A percentile compares a stretch with the other conserved stretches of the same genome.
phyloP scores from a whole-genome alignment of 2,888 invertebrate species.

The Lycia hirtaria region DNA sequence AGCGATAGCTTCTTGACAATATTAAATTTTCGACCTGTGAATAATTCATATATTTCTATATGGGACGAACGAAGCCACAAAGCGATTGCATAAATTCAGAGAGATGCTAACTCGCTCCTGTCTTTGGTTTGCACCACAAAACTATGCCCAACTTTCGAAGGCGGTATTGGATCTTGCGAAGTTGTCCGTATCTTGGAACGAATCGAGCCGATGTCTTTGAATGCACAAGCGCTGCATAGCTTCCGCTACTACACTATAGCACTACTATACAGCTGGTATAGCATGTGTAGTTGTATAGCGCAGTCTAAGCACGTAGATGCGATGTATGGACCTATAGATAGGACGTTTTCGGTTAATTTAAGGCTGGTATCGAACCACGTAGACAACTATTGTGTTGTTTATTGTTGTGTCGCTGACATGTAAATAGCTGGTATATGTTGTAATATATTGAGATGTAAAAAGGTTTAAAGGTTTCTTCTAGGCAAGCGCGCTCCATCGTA shows the following conservation, averaged over 20 bases:
- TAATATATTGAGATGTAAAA: too few species aligned
- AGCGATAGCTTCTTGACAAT: too few species aligned
- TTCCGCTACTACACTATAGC: conserved; percentile 12
- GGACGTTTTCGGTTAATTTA: conserved; percentile 22
- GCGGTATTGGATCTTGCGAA: conserved; percentile 49
- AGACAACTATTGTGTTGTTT: not conserved
- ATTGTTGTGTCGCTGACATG: too few species aligned
- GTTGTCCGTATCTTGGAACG: conserved; percentile 42
- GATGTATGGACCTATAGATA: conserved; percentile 29
- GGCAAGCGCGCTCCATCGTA: too few species aligned
- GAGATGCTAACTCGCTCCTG: conserved; percentile 17
- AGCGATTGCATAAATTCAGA: not conserved
- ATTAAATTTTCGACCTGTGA: too few species aligned
- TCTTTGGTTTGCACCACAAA: conserved; percentile 39
- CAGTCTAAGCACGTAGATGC: conserved; percentile 25
- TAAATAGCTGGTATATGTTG: too few species aligned
- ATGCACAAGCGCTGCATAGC: conserved; percentile 29
- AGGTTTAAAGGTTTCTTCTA: too few species aligned
- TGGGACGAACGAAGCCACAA: not conserved
- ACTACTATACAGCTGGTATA: conserved; percentile 7
- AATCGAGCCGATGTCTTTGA: conserved; percentile 45
- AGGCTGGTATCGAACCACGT: conserved; percentile 18
- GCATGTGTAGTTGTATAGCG: conserved; percentile 2
- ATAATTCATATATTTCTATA: too few species aligned
- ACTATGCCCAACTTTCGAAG: conserved; percentile 46